Percentiles rank a stretch among this genome's conserved stretches.
Evolutionary conservation across 2,113 vertebrate species (phyloP).

Genomic region (Fukomys damarensis): DNA sequence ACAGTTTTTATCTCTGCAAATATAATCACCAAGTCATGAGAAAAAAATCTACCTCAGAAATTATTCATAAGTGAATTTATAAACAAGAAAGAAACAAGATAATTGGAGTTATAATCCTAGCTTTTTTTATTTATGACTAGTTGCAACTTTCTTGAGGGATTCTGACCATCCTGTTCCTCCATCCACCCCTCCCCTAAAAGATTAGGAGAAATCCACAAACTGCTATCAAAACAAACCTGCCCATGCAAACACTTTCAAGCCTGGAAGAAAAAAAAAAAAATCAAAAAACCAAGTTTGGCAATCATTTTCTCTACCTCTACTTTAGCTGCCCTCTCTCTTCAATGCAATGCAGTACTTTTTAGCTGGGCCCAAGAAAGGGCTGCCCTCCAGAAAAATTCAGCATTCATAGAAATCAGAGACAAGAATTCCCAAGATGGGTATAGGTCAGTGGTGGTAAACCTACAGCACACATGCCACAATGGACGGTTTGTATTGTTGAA

Average conservation of each 20-base stretch:
- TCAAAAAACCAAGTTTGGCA: neutral
- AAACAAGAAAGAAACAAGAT: neutral
- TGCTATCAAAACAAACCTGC: neutral
- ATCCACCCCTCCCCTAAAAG: neutral
- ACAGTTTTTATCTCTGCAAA: neutral
- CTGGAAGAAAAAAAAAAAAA: neutral
- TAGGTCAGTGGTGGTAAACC: neutral
- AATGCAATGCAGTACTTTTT: neutral
- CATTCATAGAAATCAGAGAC: neutral
- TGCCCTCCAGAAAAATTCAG: neutral
- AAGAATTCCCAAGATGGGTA: neutral
- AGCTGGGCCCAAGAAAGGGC: neutral
- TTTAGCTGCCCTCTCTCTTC: neutral
- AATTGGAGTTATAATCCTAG: neutral
- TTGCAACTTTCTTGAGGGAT: neutral
- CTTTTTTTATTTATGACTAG: neutral
- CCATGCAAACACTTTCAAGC: neutral
- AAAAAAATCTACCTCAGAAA: neutral
- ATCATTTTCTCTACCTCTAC: neutral
- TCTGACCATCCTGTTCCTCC: neutral
- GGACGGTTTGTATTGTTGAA: neutral
- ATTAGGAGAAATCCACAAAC: neutral
- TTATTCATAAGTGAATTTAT: neutral
- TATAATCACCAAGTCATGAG: neutral
- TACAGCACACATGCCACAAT: neutral